A percentile compares a stretch with the other conserved stretches of the same genome.
Evolutionary conservation across 2,113 vertebrate species (phyloP).

Genomic region (human (Homo sapiens)): GRCh38 chr7:25468001-25468500

Average conservation of each 20-base stretch:
- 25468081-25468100: neutral
- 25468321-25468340: neutral
- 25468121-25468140: constrained; percentile 4
- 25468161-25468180: constrained; percentile 37
- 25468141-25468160: constrained; percentile 41
- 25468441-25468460: neutral
- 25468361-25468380: neutral
- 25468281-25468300: fast-evolving
- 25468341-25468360: neutral
- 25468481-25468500: neutral
- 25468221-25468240: constrained; percentile 1
- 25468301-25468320: neutral
- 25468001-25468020: neutral
- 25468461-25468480: neutral
- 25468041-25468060: neutral
- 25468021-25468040: neutral
- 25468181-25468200: constrained; percentile 14
- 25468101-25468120: neutral
- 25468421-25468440: neutral
- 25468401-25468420: neutral
- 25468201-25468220: neutral
- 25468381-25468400: neutral
- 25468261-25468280: neutral
- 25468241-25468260: neutral
- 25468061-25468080: neutral